Base-by-base conservation (phyloP, 2,113 vertebrate genomes). In the Cyprinodon tularosa region DNA sequence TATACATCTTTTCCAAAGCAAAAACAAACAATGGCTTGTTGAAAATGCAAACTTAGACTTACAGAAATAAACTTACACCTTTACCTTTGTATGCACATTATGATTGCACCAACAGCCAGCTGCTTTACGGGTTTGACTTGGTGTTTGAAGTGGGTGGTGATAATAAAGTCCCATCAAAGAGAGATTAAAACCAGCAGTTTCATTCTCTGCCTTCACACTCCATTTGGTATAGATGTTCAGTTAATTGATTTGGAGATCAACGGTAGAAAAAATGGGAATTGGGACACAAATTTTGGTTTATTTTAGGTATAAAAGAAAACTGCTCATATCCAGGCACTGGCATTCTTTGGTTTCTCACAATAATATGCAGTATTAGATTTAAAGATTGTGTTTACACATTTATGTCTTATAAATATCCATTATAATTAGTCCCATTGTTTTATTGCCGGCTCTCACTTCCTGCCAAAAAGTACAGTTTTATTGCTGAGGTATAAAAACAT, bases 221-320 rank as follows among this genome's bases (percentile, higher is more conserved):
- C 74, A 84, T 78, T 86, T 68, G 77, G 76, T 88, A 78, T 69
- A 61, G 29, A 72, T 80, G 77, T 50, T 68, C 67, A 59, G n/a
- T 81, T 76, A 74, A 79, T 86, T 59, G 76, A 44, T 64, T 53
- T 63, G 67, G 63, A 66, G 50, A 76, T 74, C 60, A 80, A 22
- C 73, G 39, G 37, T 13, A 22, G 37, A 36, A n/a, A 36, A 29
- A 14, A 66, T 4, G 59, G 12, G 36, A 36, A 22, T 14, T 20
- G 12, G 36, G 4, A 57, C 40, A 45, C 29, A 68, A 40, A 60
- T 38, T 48, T 38, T 9, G 6, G 22, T 29, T 69, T 70, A 60
- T 60, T 61, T 62, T 5, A 61, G 29, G 74, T 74, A 39, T 74
- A 59, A 3, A 36, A 9, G 38, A 13, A 37, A 40, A 47, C n/a